phyloP scores from a whole-genome alignment of 2,797 vertebrate species.

The Crenuchus spilurus region DNA sequence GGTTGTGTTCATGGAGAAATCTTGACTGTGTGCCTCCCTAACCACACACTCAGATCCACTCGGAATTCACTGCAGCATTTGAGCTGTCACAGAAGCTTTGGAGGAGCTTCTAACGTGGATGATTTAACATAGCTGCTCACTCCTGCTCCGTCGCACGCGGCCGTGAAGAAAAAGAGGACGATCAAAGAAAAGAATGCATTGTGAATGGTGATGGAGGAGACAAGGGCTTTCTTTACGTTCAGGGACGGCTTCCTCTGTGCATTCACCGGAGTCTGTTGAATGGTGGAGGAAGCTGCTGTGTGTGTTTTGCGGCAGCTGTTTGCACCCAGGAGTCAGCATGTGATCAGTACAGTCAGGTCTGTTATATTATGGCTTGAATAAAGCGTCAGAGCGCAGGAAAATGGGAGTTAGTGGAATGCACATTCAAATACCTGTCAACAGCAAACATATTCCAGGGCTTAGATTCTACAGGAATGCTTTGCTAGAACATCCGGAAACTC shows the following conservation, averaged over 20 bases:
- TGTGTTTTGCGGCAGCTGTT: not conserved
- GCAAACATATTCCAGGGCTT: not conserved
- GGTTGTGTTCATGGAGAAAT: not conserved
- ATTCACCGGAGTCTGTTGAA: not conserved
- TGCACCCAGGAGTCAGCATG: not conserved
- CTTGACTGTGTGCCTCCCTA: not conserved
- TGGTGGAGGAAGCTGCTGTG: not conserved
- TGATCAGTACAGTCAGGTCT: not conserved
- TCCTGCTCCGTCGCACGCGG: conserved; percentile 9
- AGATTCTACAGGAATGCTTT: too few relatives aligned
- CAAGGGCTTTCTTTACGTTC: not conserved
- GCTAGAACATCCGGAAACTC: too few relatives aligned
- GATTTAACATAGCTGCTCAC: conserved; percentile 35
- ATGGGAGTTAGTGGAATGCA: not conserved
- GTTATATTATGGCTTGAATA: not conserved
- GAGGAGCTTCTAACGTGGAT: conserved; percentile 26
- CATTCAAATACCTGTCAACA: not conserved
- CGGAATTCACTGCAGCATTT: not conserved
- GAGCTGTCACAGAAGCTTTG: conserved; percentile 37
- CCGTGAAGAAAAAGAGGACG: conserved; percentile 27
- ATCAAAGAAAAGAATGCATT: conserved; percentile 15
- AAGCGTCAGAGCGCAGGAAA: not conserved
- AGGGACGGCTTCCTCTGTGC: not conserved
- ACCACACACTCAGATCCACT: not conserved
- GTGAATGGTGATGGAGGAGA: conserved; percentile 20